Conservation (phyloP, 2,888 invertebrate species). For the Acleris holmiana region DNA sequence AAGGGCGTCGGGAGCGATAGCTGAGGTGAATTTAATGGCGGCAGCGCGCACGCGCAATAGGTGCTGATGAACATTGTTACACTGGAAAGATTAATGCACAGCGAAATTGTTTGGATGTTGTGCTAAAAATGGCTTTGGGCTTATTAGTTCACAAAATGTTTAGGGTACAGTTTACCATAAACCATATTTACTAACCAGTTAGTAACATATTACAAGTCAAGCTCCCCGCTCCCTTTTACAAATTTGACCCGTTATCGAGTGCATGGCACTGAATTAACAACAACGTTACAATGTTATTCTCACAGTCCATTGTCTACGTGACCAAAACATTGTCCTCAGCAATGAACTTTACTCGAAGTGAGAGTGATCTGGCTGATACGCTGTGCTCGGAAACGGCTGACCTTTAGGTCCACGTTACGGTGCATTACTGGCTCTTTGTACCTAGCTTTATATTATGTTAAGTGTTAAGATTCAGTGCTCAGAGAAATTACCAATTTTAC, state of each 20-base stretch:
- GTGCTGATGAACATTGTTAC: slow-evolving; percentile 56
- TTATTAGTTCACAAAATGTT: not conserved
- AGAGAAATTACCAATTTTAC: not conserved
- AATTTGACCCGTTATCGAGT: no score
- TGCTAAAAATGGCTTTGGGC: not conserved
- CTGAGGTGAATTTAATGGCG: slow-evolving; percentile 55
- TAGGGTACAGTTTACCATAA: no score
- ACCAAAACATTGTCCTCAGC: slow-evolving; percentile 38
- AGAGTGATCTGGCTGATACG: slow-evolving; percentile 39
- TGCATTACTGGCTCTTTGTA: slow-evolving; percentile 30
- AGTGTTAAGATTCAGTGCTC: slow-evolving; percentile 4
- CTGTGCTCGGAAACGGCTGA: slow-evolving; percentile 45
- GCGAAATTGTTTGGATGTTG: slow-evolving; percentile 1
- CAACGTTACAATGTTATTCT: not conserved
- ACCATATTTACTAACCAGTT: no score
- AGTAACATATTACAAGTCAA: no score
- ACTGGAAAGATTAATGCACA: slow-evolving; percentile 11
- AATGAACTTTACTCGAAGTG: slow-evolving; percentile 41
- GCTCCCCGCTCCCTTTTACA: no score
- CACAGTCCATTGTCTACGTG: slow-evolving; percentile 10
- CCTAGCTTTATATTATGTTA: slow-evolving; percentile 10
- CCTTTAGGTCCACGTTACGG: slow-evolving; percentile 47
- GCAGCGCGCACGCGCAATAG: slow-evolving; percentile 52
- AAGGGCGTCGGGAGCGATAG: slow-evolving; percentile 51
- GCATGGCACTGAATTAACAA: no score